Conservation (phyloP, 2,888 invertebrate species). For the Drosophila paranaensis region DNA sequence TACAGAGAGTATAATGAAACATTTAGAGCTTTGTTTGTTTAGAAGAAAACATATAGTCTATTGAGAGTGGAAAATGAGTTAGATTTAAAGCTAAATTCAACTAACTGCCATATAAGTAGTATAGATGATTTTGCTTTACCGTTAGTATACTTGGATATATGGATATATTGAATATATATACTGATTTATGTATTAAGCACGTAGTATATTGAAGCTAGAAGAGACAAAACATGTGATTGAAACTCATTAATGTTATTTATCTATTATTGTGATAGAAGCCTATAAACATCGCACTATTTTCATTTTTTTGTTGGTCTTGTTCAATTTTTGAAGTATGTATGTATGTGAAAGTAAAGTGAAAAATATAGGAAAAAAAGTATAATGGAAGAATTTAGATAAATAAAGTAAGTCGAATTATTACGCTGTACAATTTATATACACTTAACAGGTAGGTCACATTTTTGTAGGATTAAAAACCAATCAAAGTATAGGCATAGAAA, state of each 20-base stretch:
- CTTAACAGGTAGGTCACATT: constrained; percentile 71
- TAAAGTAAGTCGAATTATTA: constrained; percentile 44
- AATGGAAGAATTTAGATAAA: constrained; percentile 37
- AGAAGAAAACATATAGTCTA: background rate
- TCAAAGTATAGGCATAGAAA: constrained; percentile 31
- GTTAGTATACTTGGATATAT: background rate
- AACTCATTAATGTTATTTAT: constrained; percentile 13
- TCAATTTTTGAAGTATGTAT: constrained; percentile 7
- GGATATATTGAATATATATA: background rate
- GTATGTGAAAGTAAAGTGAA: constrained; percentile 16
- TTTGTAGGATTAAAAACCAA: constrained; percentile 42
- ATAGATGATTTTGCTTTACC: background rate
- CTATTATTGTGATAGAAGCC: constrained; percentile 15
- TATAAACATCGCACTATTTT: constrained; percentile 37
- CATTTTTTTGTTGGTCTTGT: constrained; percentile 1
- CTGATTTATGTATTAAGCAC: constrained; percentile 3
- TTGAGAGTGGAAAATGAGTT: background rate
- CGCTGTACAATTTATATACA: constrained; percentile 82
- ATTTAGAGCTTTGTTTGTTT: background rate
- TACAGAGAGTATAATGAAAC: background rate
- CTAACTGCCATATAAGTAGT: too few relatives aligned
- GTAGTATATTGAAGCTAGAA: constrained; percentile 7
- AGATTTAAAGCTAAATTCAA: background rate
- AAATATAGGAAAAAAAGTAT: constrained; percentile 17
- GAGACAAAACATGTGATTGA: constrained; percentile 4